phyloP scores from a whole-genome alignment of 2,888 invertebrate genomes.

The Ophion obscuratus region DNA sequence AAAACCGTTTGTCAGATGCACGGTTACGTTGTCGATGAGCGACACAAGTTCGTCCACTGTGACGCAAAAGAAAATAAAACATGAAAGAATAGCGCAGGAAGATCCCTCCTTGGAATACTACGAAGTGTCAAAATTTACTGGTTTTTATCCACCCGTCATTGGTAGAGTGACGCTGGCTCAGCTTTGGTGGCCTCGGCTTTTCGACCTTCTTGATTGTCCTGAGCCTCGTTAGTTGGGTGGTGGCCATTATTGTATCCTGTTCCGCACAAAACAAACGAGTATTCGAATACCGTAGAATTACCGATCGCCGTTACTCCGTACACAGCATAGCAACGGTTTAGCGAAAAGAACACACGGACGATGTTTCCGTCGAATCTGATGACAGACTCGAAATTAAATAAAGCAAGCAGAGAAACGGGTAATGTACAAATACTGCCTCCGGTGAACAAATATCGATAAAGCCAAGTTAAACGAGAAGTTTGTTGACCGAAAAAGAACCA shows the following conservation, averaged over 20 bases:
- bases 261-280: background rate
- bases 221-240: conserved; percentile 80
- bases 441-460: background rate
- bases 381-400: background rate
- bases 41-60: conserved; percentile 90
- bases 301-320: background rate
- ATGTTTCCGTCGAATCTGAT: background rate
- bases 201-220: conserved; percentile 90
- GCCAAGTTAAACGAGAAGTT: background rate
- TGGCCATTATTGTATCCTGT: conserved; percentile 76
- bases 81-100: background rate
- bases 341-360: background rate
- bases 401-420: background rate
- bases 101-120: background rate
- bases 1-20: conserved; percentile 90
- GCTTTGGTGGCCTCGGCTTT: conserved; percentile 90
- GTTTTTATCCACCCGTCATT: conserved; percentile 82
- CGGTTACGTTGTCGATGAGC: conserved; percentile 92
- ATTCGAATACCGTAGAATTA: background rate
- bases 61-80: conserved; percentile 36
- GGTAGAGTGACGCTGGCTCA: conserved; percentile 80
- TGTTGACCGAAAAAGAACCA: background rate
- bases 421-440: background rate
- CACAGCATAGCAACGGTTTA: background rate
- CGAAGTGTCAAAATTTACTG: conserved; percentile 69